A percentile compares a stretch with the other conserved stretches of the same genome.
Conservation (phyloP, 2,113 vertebrate species). For the Aleadryas rufinucha region DNA sequence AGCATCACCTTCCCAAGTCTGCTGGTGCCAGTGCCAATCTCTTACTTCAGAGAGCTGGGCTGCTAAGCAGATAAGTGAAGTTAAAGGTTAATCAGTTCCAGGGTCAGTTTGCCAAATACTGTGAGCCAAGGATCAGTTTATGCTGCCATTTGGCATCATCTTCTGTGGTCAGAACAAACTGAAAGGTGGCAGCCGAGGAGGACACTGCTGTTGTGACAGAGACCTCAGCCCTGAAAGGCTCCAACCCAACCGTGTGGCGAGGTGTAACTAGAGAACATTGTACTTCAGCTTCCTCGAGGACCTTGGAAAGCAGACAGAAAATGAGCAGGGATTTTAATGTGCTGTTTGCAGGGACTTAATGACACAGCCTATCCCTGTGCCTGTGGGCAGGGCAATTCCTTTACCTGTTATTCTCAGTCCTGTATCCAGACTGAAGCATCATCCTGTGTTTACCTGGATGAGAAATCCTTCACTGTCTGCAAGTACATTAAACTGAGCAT, state of each 20-base stretch:
- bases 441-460: neutral
- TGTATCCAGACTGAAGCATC: neutral
- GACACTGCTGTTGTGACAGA: neutral
- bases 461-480: neutral
- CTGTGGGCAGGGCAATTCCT: neutral
- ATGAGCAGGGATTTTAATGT: neutral
- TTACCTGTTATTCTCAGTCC: neutral
- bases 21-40: neutral
- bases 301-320: neutral
- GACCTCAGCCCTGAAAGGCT: neutral
- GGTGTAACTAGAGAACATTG: neutral
- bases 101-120: neutral
- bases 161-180: neutral
- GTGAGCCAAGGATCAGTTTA: neutral
- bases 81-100: slow-evolving; percentile 1
- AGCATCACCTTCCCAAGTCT: neutral
- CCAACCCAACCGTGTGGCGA: neutral
- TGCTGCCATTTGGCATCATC: neutral
- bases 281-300: neutral
- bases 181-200: neutral
- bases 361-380: neutral
- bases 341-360: neutral
- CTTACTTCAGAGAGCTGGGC: neutral
- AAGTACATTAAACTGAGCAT: neutral
- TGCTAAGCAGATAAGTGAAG: slow-evolving; percentile 1